Conservation (phyloP, 2,797 vertebrate genomes). For the Arnoldichthys spilopterus region DNA sequence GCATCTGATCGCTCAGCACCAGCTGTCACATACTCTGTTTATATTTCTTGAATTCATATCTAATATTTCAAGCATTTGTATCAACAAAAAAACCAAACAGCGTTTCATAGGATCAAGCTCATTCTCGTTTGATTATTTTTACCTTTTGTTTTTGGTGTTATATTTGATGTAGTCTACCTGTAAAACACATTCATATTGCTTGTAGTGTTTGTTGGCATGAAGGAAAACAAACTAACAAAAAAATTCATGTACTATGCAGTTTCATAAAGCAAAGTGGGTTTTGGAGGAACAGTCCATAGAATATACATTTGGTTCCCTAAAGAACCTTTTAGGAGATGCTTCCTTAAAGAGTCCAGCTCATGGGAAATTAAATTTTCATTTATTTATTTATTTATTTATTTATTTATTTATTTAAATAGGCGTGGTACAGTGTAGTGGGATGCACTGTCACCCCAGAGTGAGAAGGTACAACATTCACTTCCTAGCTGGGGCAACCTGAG, state of each 20-base stretch:
- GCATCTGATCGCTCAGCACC: constrained; percentile 61
- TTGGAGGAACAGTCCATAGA: too few relatives aligned
- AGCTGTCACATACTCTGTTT: constrained; percentile 66
- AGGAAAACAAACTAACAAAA: background rate
- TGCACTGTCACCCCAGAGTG: too few relatives aligned
- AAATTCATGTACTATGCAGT: background rate
- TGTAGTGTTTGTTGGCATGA: background rate
- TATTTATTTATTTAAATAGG: too few relatives aligned
- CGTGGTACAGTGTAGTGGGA: too few relatives aligned
- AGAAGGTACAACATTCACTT: too few relatives aligned
- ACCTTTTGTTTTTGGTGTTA: background rate
- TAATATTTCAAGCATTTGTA: constrained; percentile 66
- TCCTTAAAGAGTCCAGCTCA: too few relatives aligned
- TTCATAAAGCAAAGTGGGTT: too few relatives aligned
- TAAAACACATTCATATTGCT: background rate
- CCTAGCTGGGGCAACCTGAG: too few relatives aligned
- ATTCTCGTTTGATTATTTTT: constrained; percentile 6
- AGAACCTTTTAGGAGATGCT: too few relatives aligned
- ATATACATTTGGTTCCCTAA: too few relatives aligned
- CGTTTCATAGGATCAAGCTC: constrained; percentile 8
- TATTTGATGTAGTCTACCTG: background rate
- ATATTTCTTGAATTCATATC: constrained; percentile 71
- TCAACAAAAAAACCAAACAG: constrained; percentile 63
- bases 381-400: too few relatives aligned
- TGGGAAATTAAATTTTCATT: too few relatives aligned